These are phyloP conservation scores for Alcedo atthis DNA, from an alignment of 2,797 vertebrate species.

Conservation along the genomic window DNA sequence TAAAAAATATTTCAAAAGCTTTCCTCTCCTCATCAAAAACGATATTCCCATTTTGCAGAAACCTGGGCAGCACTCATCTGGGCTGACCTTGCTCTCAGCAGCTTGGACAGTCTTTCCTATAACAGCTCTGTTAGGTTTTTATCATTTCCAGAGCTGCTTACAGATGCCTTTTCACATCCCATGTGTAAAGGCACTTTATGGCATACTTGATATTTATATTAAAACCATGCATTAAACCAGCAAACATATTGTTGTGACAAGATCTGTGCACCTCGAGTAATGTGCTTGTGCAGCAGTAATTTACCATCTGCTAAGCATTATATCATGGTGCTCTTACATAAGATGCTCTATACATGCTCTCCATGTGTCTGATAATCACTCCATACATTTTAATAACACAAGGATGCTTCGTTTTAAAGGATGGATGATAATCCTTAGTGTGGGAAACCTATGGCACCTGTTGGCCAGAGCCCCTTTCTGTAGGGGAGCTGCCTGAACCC, in stretches of 20 bases:
- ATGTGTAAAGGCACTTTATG: slow-evolving; percentile 34
- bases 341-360: not conserved
- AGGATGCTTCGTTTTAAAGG: not conserved
- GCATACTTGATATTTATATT: slow-evolving; percentile 43
- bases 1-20: not conserved
- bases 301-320: slow-evolving; percentile 49
- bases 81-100: not conserved
- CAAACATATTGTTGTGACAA: slow-evolving; percentile 50
- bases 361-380: not conserved
- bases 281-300: slow-evolving; percentile 33
- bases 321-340: not conserved
- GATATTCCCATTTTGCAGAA: not conserved
- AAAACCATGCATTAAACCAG: slow-evolving; percentile 42
- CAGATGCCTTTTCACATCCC: slow-evolving; percentile 15
- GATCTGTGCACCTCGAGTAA: slow-evolving; percentile 46
- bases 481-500: not conserved
- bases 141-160: slow-evolving; percentile 17
- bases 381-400: not conserved
- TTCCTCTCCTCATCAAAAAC: not conserved
- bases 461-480: slow-evolving; percentile 14
- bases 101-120: not conserved
- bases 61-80: not conserved
- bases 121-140: not conserved
- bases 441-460: slow-evolving; percentile 43
- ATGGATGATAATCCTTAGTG: not conserved